phyloP scores from a whole-genome alignment of 2,797 vertebrate genomes.

The Meda fulgida region DNA sequence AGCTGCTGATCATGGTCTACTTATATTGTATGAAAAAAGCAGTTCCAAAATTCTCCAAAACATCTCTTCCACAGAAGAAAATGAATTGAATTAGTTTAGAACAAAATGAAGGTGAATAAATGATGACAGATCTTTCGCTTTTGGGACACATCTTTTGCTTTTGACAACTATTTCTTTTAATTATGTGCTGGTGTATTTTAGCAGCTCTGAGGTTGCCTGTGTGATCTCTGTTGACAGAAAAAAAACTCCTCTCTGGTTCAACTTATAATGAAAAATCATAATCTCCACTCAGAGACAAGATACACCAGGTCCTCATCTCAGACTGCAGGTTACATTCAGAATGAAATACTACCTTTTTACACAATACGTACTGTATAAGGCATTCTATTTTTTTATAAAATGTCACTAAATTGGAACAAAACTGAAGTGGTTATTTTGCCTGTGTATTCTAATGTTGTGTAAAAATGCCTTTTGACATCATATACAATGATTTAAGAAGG shows the following conservation, averaged over 20 bases:
- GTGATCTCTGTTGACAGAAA: neutral
- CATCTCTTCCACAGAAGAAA: neutral
- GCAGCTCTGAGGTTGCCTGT: neutral
- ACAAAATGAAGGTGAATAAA: neutral
- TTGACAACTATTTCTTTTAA: neutral
- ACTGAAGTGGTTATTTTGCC: neutral
- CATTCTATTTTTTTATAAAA: neutral
- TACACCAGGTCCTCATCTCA: constrained; percentile 4
- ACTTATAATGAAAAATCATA: constrained; percentile 13
- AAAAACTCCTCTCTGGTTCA: neutral
- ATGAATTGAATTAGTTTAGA: neutral
- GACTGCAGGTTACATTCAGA: constrained; percentile 1
- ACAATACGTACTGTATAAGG: neutral
- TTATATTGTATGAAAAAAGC: neutral
- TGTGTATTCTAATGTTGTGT: neutral
- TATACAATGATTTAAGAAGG: neutral
- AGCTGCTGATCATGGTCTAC: neutral
- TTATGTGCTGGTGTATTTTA: neutral
- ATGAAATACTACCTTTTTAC: neutral
- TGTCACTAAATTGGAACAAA: neutral
- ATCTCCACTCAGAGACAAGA: constrained; percentile 16
- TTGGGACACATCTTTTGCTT: neutral
- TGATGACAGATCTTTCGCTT: neutral
- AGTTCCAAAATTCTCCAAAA: neutral
- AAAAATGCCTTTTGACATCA: neutral